A percentile compares a stretch with the other conserved stretches of the same genome.
These are phyloP conservation scores for Spilosoma lubricipeda DNA, from an alignment of 2,888 invertebrate genomes.

Conservation along the genomic window DNA sequence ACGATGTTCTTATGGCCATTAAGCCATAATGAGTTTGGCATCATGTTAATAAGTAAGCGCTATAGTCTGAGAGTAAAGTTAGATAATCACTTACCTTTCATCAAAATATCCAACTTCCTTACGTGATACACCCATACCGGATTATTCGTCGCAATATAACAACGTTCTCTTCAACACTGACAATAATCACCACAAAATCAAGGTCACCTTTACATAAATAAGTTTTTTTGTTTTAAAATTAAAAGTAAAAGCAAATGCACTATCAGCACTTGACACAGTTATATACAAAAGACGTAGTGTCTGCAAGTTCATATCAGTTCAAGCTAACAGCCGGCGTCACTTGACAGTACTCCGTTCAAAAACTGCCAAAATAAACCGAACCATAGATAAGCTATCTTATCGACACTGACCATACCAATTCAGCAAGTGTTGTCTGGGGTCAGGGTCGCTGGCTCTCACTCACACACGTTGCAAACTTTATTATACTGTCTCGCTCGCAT, in stretches of 20 bases:
- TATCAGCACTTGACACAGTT: constrained; percentile 3
- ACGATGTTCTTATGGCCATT: background rate
- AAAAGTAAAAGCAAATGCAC: constrained; percentile 5
- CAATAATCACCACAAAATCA: background rate
- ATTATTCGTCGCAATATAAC: background rate
- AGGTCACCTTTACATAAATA: constrained; percentile 10
- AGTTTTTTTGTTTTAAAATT: background rate
- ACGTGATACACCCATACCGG: constrained; percentile 1
- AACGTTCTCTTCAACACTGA: background rate
- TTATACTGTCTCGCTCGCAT: constrained; percentile 38
- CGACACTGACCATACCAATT: constrained; percentile 73
- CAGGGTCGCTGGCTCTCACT: constrained; percentile 67
- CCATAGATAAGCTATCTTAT: constrained; percentile 65
- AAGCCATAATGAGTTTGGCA: background rate
- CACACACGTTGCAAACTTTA: constrained; percentile 25
- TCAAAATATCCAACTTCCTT: background rate
- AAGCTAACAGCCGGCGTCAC: constrained; percentile 29
- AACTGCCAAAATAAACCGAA: constrained; percentile 42
- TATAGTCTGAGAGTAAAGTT: background rate
- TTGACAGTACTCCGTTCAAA: constrained; percentile 21
- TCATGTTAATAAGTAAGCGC: background rate
- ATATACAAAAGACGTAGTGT: constrained; percentile 14
- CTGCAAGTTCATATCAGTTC: constrained; percentile 18
- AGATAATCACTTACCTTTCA: constrained; percentile 1
- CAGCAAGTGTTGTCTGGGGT: constrained; percentile 72